Conservation (phyloP, 2,113 vertebrate genomes). For the Suricata suricatta region DNA sequence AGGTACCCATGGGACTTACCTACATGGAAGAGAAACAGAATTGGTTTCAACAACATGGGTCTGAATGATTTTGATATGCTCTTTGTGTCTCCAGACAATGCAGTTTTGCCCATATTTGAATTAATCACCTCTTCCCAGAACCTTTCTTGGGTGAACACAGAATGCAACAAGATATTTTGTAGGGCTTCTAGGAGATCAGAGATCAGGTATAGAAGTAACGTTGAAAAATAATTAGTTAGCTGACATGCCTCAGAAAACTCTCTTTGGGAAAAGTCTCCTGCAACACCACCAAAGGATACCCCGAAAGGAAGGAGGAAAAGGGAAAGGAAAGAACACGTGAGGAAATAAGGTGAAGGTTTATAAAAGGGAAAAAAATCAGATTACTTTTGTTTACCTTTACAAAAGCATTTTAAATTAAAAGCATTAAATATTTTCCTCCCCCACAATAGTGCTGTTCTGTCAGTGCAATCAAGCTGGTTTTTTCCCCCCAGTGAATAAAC, state of each 20-base stretch:
- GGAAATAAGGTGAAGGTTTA: constrained; percentile 37
- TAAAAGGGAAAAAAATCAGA: neutral
- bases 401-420: constrained; percentile 71
- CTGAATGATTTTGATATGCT: neutral
- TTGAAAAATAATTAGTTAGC: constrained; percentile 84
- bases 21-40: neutral
- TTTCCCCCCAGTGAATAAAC: constrained; percentile 68
- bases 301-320: constrained; percentile 73
- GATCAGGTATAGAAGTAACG: constrained; percentile 75
- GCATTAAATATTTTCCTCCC: constrained; percentile 68
- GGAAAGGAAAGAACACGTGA: constrained; percentile 32
- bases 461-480: constrained; percentile 69
- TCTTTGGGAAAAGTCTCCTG: constrained; percentile 76
- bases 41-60: neutral
- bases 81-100: constrained; percentile 45
- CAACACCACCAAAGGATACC: constrained; percentile 68
- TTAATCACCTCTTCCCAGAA: constrained; percentile 72
- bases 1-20: neutral
- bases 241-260: constrained; percentile 77
- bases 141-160: constrained; percentile 75
- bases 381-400: constrained; percentile 59
- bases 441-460: neutral
- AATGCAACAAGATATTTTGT: constrained; percentile 71
- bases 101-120: constrained; percentile 51
- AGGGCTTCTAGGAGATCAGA: constrained; percentile 78